Evolutionary conservation across 1,140 invertebrate species (phyloP).

Genomic region (Aphelenchoides avenae): DNA sequence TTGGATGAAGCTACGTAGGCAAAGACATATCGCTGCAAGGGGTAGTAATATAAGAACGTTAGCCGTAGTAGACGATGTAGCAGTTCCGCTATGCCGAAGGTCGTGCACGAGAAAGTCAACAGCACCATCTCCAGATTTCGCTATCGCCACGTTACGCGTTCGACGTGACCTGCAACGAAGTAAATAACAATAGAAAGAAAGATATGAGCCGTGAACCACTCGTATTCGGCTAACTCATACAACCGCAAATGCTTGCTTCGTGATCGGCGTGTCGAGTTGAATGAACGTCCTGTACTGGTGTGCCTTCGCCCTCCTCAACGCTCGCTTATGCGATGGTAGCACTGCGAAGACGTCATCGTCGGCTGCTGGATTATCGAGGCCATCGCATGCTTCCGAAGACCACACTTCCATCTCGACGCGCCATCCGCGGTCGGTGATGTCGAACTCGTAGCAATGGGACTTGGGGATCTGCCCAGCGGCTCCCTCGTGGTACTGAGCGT

Average conservation of each 20-base stretch:
- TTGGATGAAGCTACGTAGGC: no score
- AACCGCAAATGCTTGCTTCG: constrained; percentile 14
- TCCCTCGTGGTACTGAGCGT: constrained; percentile 28
- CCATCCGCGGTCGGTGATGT: constrained; percentile 51
- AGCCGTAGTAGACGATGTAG: constrained; percentile 3
- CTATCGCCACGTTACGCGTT: constrained; percentile 45
- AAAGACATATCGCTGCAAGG: no score
- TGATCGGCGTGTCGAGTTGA: constrained; percentile 44
- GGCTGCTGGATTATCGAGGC: background rate
- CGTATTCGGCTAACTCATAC: no score
- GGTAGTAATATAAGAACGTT: background rate
- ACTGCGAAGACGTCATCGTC: background rate
- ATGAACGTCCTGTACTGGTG: constrained; percentile 40
- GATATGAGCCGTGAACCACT: background rate
- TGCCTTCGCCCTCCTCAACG: constrained; percentile 2
- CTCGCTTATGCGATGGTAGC: constrained; percentile 3
- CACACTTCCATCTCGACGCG: constrained; percentile 52
- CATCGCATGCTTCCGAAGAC: constrained; percentile 11
- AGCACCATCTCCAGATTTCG: constrained; percentile 52
- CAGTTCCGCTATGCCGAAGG: constrained; percentile 22
- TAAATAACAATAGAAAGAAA: constrained; percentile 1
- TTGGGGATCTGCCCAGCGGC: constrained; percentile 29
- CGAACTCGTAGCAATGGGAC: constrained; percentile 37
- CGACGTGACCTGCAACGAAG: constrained; percentile 16
- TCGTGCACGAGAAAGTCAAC: constrained; percentile 53